Conservation (phyloP, 2,113 vertebrate species). For the Pontoporia blainvillei region DNA sequence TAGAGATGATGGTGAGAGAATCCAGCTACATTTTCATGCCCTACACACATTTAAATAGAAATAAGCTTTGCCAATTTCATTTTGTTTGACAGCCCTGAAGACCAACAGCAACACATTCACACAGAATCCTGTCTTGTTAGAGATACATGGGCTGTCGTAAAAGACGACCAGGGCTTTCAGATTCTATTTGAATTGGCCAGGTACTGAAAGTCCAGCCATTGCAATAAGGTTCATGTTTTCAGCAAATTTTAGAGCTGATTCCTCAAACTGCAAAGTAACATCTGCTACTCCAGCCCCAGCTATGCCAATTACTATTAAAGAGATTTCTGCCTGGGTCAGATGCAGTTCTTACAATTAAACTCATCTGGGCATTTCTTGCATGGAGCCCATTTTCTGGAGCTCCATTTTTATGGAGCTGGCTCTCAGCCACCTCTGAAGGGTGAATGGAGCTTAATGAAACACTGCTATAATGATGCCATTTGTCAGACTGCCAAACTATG, state of each 20-base stretch:
- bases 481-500: slow-evolving; percentile 34
- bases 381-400: not conserved
- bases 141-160: not conserved
- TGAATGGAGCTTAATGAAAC: not conserved
- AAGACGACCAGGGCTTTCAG: slow-evolving; percentile 27
- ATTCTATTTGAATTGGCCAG: slow-evolving; percentile 41
- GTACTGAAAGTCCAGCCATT: not conserved
- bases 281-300: slow-evolving; percentile 57
- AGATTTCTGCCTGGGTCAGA: slow-evolving; percentile 46
- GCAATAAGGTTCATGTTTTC: not conserved
- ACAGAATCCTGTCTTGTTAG: slow-evolving; percentile 1
- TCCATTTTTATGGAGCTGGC: not conserved
- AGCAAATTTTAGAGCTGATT: slow-evolving; percentile 32
- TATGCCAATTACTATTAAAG: slow-evolving; percentile 46
- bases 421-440: not conserved
- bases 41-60: not conserved
- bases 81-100: slow-evolving; percentile 17
- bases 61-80: not conserved
- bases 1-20: not conserved
- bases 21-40: not conserved
- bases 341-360: slow-evolving; percentile 40
- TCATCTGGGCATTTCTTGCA: not conserved
- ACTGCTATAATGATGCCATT: not conserved
- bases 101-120: slow-evolving; percentile 10
- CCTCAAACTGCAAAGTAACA: slow-evolving; percentile 51